Evolutionary conservation across 1,140 invertebrate species (phyloP).

Genomic region (Drosophila sp.): DNA sequence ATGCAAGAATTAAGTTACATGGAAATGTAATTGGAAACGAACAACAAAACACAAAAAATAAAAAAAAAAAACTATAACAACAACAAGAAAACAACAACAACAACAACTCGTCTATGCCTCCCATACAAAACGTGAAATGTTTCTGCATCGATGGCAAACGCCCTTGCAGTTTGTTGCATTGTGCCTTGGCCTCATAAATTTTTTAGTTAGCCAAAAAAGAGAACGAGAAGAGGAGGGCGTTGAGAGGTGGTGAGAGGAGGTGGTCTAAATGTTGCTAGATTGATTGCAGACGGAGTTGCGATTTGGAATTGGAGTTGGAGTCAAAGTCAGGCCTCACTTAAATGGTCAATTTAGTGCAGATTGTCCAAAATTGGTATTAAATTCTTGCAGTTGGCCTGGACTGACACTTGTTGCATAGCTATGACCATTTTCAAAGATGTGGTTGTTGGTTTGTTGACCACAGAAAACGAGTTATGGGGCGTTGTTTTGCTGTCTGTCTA

Average conservation of each 20-base stretch:
- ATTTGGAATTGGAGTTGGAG: conserved; percentile 40
- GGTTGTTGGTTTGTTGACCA: conserved; percentile 37
- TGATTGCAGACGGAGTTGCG: conserved; percentile 66
- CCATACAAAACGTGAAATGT: conserved; percentile 57
- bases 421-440: conserved; percentile 63
- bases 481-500: conserved; percentile 30
- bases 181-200: conserved; percentile 75
- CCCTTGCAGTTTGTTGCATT: conserved; percentile 59
- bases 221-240: neutral
- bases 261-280: conserved; percentile 69
- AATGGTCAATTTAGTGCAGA: conserved; percentile 79
- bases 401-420: conserved; percentile 58
- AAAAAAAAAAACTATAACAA: conserved; percentile 18
- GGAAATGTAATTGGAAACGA: conserved; percentile 66
- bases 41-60: conserved; percentile 25
- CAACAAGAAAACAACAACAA: conserved; percentile 31
- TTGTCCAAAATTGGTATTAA: conserved; percentile 71
- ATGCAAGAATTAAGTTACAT: conserved; percentile 80
- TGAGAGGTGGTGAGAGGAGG: conserved; percentile 35
- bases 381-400: conserved; percentile 48
- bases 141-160: conserved; percentile 74
- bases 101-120: conserved; percentile 39
- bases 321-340: conserved; percentile 60
- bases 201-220: conserved; percentile 10
- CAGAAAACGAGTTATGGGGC: conserved; percentile 58